Base-by-base conservation (phyloP, 2,797 vertebrate genomes). In the Capromys pilorides region DNA sequence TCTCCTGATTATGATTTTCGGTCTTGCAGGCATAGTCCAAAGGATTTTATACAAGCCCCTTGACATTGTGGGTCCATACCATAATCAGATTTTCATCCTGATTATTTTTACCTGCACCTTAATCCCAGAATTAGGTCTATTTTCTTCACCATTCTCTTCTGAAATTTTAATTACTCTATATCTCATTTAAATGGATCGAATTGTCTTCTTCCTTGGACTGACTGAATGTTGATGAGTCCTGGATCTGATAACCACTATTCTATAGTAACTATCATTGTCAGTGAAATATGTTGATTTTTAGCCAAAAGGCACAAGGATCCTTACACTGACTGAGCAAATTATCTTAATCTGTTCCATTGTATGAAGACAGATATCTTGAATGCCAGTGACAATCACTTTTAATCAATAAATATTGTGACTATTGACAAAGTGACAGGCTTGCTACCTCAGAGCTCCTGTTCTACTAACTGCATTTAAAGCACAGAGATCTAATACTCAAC, bases 331-430 rank as follows among this genome's bases (percentile, higher is more conserved):
- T 54, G 28, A 39, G 28, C 45, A 91, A 84, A 89, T 26, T 88
- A n/a, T 86, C 92, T 87, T 92, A n/a, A 92, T 92, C 36, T 92
- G 31, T 19, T 85, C 12, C 62, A 36, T 36, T 81, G 62, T 59
- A 86, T 59, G 71, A 87, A 96, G 62, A 28, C 14, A 71, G 19
- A 83, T 87, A 67, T 22, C 64, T 69, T 89, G 9, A 96, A 62
- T 94, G 39, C 5, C n/a, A 81, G 5, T 90, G 73, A 77, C 67
- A 92, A 36, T 90, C 31, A 96, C 57, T 91, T 94, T 88, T 66
- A 91, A 93, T 87, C 61, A 93, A 78, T 36, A 90, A 81, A 93
- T 33, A 90, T 45, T 51, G 82, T 84, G 69, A 95, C 82, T 62
- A 85, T 6, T 71, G 49, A 88, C 61, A 86, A 64, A 92, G 45